Base-by-base conservation (phyloP, 2,888 invertebrate genomes). In the Coenonympha glycerion region DNA sequence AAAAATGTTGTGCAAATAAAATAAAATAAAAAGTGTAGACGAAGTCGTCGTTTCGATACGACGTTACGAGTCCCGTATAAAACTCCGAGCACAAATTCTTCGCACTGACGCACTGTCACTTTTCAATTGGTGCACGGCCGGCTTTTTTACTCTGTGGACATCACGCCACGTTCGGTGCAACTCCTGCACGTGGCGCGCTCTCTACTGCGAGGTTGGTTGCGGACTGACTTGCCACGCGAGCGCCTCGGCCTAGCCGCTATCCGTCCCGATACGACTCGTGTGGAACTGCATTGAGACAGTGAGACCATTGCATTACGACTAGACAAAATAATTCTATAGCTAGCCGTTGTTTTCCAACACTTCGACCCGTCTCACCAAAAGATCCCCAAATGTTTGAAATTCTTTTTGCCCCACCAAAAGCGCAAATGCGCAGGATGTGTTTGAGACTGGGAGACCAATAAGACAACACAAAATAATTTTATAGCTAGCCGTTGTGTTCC, bases 71-170 rank as follows among this genome's bases (percentile, higher is more conserved):
- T 81, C 74, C 74, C 67, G 59, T 31, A 28, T 31, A 45, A 63
- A 66, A 66, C 71, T 69, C 68, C 66, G 72, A 67, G 68, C 82
- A 83, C 81, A 75, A 64, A 69, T 68, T 69, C 69, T 67, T 69
- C 66, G 72, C 82, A 82, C 83, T 76, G 68, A 74, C 69, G 79
- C 85, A 84, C 85, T 83, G 73, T 77, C 84, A 85, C 84, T 83
- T 61, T 61, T 69, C 68, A 60, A 62, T 69, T 59, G 61, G 56
- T 64, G 69, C 77, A 73, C 79, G 67, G 71, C 73, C 76, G 79
- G 73, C 72, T 71, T 73, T 73, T 62, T 62, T 63, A 55, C 45
- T 55, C 53, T 60, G 48, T 58, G 52, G 65, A 71, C 71, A 68
- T 71, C 76, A 73, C 80, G 76, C 69, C 68, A 68, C 70, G 62